Evolutionary conservation across 2,797 vertebrate species (phyloP), one percentile per base, ranked within the genome.

Genomic region (Centropyge bicolor): DNA sequence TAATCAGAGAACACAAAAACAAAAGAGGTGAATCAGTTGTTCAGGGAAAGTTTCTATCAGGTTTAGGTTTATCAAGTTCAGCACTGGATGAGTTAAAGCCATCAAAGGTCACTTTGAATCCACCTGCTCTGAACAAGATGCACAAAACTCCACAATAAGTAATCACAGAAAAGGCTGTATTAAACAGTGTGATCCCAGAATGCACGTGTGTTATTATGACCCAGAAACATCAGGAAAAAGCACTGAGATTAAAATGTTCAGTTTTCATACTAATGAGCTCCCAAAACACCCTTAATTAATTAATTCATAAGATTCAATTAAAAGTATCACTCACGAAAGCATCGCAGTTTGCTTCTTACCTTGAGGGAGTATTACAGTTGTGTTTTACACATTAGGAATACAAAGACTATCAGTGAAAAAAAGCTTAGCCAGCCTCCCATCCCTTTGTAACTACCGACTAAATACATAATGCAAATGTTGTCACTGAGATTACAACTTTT

Each of bases 261-360:
- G 27, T 70, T 65, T 74, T 77, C 46, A 68, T 51, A 60, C 68
- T 79, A 81, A 83, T 76, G 56, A 85, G 60, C 68, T 73, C 78
- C 80, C 68, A 56, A 55, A 81, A 76, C 67, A 60, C 49, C 45
- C 19, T 36, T 49, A 65, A 85, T 82, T 64, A 74, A 77, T 84
- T 20, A 6, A 67, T 74, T 77, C 27, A 74, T 64, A 31, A 27
- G 54, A 70, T 70, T 81, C 40, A 76, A 61, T 85, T 73, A 55
- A 73, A 81, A 48, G 71, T 52, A 71, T 72, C 65, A 62, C 65
- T 72, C 80, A 63, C 66, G 52, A 71, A 64, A 52, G 54, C 73
- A 60, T 49, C 51, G 24, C 45, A 56, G 61, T 78, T 72, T 67
- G 63, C 36, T 56, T 70, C 16, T 60, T 43, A 76, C 74, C 74